Conservation (phyloP, 2,888 invertebrate species). For the Xiphydria camelus region DNA sequence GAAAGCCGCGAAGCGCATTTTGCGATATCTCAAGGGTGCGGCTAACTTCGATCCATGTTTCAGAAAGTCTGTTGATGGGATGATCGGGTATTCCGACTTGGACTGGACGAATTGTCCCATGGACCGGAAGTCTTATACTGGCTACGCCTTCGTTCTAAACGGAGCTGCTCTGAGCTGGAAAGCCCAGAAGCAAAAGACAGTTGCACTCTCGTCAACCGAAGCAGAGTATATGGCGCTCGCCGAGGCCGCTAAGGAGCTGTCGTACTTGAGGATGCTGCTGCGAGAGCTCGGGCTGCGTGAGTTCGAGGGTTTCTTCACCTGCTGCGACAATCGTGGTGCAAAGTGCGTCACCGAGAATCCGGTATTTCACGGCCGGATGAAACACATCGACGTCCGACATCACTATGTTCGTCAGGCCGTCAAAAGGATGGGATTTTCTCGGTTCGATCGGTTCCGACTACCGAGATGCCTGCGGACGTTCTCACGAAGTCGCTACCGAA, state of each 20-base stretch:
- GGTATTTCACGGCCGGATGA: too few species aligned
- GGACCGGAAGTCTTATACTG: constrained; percentile 34
- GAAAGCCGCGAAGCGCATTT: constrained; percentile 15
- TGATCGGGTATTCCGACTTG: constrained; percentile 11
- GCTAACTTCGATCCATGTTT: constrained; percentile 6
- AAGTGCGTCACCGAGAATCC: too few species aligned
- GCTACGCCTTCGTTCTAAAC: constrained; percentile 29
- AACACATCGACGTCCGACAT: too few species aligned
- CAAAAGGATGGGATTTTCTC: too few species aligned
- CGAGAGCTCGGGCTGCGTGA: too few species aligned
- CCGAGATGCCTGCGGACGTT: too few species aligned
- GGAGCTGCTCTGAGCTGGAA: constrained; percentile 37
- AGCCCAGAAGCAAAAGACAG: constrained; percentile 30
- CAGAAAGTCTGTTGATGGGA: neutral
- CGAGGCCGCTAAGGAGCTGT: constrained; percentile 30
- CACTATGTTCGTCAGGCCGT: too few species aligned
- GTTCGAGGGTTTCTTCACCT: too few species aligned
- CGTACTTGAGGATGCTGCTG: too few species aligned
- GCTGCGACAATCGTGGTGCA: too few species aligned
- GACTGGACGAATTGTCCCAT: constrained; percentile 24
- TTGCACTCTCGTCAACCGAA: constrained; percentile 37
- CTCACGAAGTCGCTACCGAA: too few species aligned
- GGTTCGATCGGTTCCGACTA: too few species aligned
- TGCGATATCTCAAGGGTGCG: constrained; percentile 18
- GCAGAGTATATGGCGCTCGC: constrained; percentile 39